phyloP scores from a whole-genome alignment of 2,113 vertebrate genomes.

The Lipophrys pholis region DNA sequence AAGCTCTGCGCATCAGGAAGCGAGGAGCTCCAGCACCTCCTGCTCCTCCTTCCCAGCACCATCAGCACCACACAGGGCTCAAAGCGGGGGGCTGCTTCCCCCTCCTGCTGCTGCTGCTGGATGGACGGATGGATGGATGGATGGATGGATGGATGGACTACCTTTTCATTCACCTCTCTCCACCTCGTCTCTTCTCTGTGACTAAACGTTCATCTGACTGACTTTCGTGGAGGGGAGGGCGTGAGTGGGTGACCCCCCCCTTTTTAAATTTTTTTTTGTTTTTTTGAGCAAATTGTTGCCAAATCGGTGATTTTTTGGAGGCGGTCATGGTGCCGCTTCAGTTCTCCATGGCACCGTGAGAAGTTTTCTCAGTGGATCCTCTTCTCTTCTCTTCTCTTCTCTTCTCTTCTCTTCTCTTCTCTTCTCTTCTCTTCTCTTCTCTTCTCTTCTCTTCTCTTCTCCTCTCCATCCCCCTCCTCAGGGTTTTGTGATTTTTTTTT shows the following conservation, averaged over 20 bases:
- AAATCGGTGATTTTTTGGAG: slow-evolving; percentile 25
- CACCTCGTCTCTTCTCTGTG: background rate
- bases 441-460: background rate
- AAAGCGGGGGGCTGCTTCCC: background rate
- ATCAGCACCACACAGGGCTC: slow-evolving; percentile 8
- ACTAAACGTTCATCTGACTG: background rate
- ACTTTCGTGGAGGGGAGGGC: slow-evolving; percentile 29
- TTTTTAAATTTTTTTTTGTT: background rate
- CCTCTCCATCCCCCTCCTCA: background rate
- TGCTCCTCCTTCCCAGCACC: slow-evolving; percentile 6
- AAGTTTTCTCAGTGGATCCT: slow-evolving; percentile 9
- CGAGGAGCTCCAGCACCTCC: slow-evolving; percentile 1
- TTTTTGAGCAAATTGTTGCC: slow-evolving; percentile 63
- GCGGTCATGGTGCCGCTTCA: slow-evolving; percentile 66
- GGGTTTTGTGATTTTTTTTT: slow-evolving; percentile 11
- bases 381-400: no score
- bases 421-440: slow-evolving; percentile 37
- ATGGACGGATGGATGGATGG: no score
- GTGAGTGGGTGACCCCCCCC: no score
- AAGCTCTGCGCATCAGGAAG: slow-evolving; percentile 26
- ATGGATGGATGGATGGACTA: slow-evolving; percentile 61
- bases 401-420: no score
- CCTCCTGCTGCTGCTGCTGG: slow-evolving; percentile 12
- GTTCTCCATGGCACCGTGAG: slow-evolving; percentile 63
- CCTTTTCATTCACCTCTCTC: slow-evolving; percentile 8